Evolutionary conservation across 2,113 vertebrate genomes (phyloP).

Genomic region (Myrmecobius fasciatus): DNA sequence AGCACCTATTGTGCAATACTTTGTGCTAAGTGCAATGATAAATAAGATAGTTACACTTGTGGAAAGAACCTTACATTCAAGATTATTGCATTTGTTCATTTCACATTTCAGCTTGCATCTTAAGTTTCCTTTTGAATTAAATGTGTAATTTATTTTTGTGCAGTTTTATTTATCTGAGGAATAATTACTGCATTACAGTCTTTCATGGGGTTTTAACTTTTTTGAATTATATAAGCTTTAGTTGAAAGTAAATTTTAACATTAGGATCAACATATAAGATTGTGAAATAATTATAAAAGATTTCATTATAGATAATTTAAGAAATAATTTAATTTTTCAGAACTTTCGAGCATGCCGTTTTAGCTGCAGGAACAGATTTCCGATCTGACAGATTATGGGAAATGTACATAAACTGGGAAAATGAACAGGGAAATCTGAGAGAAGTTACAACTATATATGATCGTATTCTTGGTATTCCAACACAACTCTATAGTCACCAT

Average conservation of each 20-base stretch:
- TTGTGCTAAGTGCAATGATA: not conserved
- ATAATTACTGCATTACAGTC: not conserved
- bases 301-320: slow-evolving; percentile 57
- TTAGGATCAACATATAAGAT: slow-evolving; percentile 44
- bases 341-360: slow-evolving; percentile 94
- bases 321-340: slow-evolving; percentile 82
- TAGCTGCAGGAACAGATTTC: slow-evolving; percentile 98
- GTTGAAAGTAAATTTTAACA: slow-evolving; percentile 43
- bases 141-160: not conserved
- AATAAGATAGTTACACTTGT: not conserved
- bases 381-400: slow-evolving; percentile 99
- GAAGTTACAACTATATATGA: slow-evolving; percentile 96
- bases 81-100: not conserved
- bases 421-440: slow-evolving; percentile 91
- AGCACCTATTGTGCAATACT: not conserved
- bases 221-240: slow-evolving; percentile 31
- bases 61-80: not conserved
- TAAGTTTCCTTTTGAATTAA: not conserved
- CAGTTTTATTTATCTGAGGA: not conserved
- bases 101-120: not conserved
- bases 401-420: slow-evolving; percentile 96
- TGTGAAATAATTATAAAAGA: slow-evolving; percentile 35
- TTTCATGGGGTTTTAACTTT: slow-evolving; percentile 9
- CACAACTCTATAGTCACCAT: slow-evolving; percentile 96
- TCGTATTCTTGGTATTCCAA: slow-evolving; percentile 96